phyloP scores from a whole-genome alignment of 1,140 invertebrate genomes.

The Sminthurinus signatus region DNA sequence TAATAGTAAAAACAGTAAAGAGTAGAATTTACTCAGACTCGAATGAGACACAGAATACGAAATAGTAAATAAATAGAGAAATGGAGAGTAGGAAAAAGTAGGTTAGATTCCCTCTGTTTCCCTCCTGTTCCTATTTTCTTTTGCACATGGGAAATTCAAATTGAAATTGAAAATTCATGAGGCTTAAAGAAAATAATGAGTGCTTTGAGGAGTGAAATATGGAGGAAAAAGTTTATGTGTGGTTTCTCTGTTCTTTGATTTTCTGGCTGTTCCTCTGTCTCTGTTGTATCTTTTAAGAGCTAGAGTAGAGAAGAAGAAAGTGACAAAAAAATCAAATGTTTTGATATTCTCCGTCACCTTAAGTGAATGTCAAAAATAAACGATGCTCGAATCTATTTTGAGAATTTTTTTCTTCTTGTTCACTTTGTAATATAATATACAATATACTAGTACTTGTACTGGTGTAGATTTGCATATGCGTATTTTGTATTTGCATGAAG shows the following conservation, averaged over 20 bases:
- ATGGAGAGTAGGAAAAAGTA: constrained; percentile 9
- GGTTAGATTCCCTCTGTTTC: constrained; percentile 14
- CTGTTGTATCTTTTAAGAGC: no score
- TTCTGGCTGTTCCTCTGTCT: no score
- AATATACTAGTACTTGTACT: no score
- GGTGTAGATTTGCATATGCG: no score
- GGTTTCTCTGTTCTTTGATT: constrained; percentile 5
- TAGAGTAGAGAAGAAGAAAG: no score
- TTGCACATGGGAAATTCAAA: background rate
- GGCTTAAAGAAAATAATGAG: constrained; percentile 33
- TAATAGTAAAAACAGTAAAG: no score
- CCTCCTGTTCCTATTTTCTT: background rate
- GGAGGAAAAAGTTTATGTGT: constrained; percentile 17
- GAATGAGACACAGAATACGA: no score
- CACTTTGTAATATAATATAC: no score
- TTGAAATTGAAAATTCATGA: constrained; percentile 31
- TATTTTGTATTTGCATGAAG: no score
- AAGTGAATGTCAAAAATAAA: constrained; percentile 36
- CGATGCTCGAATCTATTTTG: constrained; percentile 31
- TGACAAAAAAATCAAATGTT: constrained; percentile 33
- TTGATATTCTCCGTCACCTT: constrained; percentile 29
- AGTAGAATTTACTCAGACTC: no score
- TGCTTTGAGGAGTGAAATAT: constrained; percentile 32
- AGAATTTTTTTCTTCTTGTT: constrained; percentile 11
- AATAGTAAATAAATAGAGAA: no score